Evolutionary conservation across 1,140 invertebrate genomes (phyloP), one percentile per base, ranked within the genome.

Genomic region (Heliothis virescens): DNA sequence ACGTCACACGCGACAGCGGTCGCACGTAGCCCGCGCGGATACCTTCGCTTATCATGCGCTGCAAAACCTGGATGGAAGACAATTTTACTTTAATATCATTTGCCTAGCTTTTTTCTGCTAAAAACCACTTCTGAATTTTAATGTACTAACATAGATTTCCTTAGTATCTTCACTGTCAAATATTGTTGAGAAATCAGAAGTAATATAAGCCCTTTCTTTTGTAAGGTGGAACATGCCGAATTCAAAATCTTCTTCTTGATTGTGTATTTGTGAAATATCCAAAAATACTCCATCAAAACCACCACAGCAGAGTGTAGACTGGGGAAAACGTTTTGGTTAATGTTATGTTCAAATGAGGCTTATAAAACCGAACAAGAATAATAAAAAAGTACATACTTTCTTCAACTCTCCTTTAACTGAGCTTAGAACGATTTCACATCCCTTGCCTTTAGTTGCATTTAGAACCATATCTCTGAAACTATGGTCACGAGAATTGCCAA

Each of bases 11-110:
- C 5, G 88, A 82, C 18, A 92, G 62, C 0, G 91, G 91, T 15
- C 90, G 83, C 1, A 92, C 89, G 67, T 86, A 87, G 3, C 91
- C 91, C 0, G 82, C 79, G 2, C 83, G 73, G 1, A 92, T 90
- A 7, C 91, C 91, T 21, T 91, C 86, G 53, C 80, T 82, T 52
- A 92, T 48, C 65, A 86, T 62, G 41, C 47, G 11, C 41, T 84
- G 84, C 10, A 87, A 21, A 47, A 52, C 69, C 86, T 87, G 67
- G 7, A 13, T 0, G 34, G 9, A 41, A 9, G 34, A 41, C 34
- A 5, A 41, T 41, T 41, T 41, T 5, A 41, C 34, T 41, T 41
- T 4, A 41, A 41, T 41, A 41, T 41, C 34, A 41, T 41, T 41
- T 41, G 34, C 34, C 34, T 41, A 41, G 5, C 34, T 9, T 41